Evolutionary conservation across 2,113 vertebrate genomes (phyloP).

Genomic region (Telmatochromis sp.): DNA sequence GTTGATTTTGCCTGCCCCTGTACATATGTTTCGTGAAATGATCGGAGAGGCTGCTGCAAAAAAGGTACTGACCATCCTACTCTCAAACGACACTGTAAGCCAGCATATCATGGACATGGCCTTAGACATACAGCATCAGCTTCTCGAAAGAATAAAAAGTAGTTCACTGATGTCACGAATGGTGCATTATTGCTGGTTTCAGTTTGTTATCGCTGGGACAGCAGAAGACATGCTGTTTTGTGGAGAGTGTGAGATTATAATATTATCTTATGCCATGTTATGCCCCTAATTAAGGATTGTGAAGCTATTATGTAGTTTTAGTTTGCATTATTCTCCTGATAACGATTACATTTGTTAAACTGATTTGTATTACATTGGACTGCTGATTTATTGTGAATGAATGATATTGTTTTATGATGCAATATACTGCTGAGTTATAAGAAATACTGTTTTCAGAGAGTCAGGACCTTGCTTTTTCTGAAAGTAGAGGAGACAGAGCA

Average conservation of each 20-base stretch:
- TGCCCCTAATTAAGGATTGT: too few species aligned
- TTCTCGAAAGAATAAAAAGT: not conserved
- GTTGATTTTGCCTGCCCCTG: not conserved
- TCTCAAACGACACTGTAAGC: not conserved
- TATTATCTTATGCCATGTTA: too few species aligned
- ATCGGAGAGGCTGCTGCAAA: not conserved
- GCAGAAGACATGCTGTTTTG: not conserved
- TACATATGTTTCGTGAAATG: not conserved
- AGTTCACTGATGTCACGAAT: not conserved
- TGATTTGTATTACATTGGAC: too few species aligned
- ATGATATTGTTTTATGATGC: too few species aligned
- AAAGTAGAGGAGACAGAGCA: too few species aligned
- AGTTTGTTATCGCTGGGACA: not conserved
- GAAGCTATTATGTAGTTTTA: too few species aligned
- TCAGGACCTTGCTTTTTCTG: too few species aligned
- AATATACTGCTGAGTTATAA: too few species aligned
- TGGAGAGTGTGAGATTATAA: not conserved
- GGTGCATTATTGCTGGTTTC: not conserved
- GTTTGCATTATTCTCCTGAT: too few species aligned
- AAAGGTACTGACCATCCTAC: not conserved
- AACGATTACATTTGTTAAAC: too few species aligned
- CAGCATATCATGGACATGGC: not conserved
- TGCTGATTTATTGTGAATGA: too few species aligned
- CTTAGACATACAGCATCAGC: not conserved
- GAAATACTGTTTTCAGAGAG: too few species aligned